phyloP scores from a whole-genome alignment of 1,140 invertebrate species.

The Cyphomyrmex costatus region DNA sequence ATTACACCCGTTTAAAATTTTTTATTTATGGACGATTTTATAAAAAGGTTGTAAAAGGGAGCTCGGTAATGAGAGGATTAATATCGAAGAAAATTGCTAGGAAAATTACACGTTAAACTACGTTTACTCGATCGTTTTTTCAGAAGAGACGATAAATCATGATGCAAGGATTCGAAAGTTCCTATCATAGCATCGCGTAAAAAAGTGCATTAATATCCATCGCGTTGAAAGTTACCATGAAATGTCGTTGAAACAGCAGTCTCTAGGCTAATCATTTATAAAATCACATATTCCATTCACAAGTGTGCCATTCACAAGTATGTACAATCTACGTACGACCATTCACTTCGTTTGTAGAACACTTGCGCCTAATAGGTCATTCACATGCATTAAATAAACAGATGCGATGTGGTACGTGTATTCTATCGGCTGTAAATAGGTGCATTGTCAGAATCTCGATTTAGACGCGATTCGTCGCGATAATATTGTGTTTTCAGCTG shows the following conservation, averaged over 20 bases:
- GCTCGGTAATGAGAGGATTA: conserved; percentile 21
- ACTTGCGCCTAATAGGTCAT: conserved; percentile 29
- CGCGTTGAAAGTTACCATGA: conserved; percentile 14
- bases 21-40: neutral
- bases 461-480: neutral
- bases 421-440: conserved; percentile 16
- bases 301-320: conserved; percentile 21
- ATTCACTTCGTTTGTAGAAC: conserved; percentile 47
- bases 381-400: conserved; percentile 33
- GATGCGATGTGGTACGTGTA: neutral
- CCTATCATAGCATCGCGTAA: neutral
- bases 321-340: neutral
- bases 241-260: neutral
- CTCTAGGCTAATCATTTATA: neutral
- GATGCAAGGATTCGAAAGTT: conserved; percentile 5
- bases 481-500: too few relatives aligned
- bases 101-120: neutral
- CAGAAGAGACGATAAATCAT: conserved; percentile 1
- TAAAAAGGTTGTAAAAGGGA: neutral
- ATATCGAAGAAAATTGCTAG: conserved; percentile 4
- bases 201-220: conserved; percentile 24
- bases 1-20: neutral
- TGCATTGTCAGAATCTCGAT: conserved; percentile 13
- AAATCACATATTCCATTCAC: conserved; percentile 26
- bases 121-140: conserved; percentile 3